Conservation (phyloP, 2,888 invertebrate species). For the Diabrotica balteata region DNA sequence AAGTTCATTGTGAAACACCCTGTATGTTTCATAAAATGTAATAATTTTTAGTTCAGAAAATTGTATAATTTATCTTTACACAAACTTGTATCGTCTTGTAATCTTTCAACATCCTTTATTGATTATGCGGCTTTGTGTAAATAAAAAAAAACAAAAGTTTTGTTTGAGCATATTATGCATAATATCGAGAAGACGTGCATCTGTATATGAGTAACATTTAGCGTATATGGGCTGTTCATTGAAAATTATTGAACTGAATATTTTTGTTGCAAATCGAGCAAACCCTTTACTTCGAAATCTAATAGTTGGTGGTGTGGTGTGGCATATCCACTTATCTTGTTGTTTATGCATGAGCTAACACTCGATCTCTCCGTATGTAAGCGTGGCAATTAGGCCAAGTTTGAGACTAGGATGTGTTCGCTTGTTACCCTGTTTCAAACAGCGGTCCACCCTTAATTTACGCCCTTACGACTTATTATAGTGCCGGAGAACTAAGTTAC, state of each 20-base stretch:
- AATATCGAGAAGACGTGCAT: too few species aligned
- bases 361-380: conserved; percentile 53
- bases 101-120: too few species aligned
- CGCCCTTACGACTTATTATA: conserved; percentile 35
- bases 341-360: conserved; percentile 59
- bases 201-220: too few species aligned
- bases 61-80: too few species aligned
- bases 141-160: too few species aligned
- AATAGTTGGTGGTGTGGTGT: conserved; percentile 38
- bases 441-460: conserved; percentile 38
- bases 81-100: too few species aligned
- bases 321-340: conserved; percentile 56
- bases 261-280: conserved; percentile 6
- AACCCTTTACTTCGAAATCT: conserved; percentile 27
- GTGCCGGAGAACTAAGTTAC: conserved; percentile 31
- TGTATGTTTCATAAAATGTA: too few species aligned
- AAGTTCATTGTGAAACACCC: too few species aligned
- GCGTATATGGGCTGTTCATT: not conserved
- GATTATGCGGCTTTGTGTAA: too few species aligned
- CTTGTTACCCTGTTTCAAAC: conserved; percentile 44
- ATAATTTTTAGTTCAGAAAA: too few species aligned
- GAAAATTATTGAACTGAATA: conserved; percentile 11
- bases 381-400: conserved; percentile 53
- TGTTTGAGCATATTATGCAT: too few species aligned
- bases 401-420: conserved; percentile 38